These are phyloP conservation scores for Wiebesia pumilae DNA, from an alignment of 1,140 invertebrate species.

Conservation along the genomic window DNA sequence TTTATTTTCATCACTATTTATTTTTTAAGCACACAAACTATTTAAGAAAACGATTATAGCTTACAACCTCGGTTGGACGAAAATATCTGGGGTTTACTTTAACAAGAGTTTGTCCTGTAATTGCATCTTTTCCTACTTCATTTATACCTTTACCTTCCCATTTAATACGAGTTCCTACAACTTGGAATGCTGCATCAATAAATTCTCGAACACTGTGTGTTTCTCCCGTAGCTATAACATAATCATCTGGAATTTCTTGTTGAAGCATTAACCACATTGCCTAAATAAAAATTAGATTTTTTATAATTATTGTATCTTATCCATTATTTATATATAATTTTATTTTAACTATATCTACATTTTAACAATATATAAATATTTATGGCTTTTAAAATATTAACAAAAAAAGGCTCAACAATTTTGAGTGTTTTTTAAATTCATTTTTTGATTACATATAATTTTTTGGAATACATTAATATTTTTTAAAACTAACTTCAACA, in stretches of 20 bases:
- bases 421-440: background rate
- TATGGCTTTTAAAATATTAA: too few relatives aligned
- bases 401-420: too few relatives aligned
- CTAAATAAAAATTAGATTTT: conserved; percentile 73
- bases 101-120: conserved; percentile 87
- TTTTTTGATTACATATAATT: background rate
- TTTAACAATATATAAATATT: too few relatives aligned
- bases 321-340: background rate
- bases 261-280: conserved; percentile 99
- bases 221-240: conserved; percentile 97
- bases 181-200: conserved; percentile 92
- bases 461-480: conserved; percentile 10
- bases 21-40: background rate
- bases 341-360: too few relatives aligned
- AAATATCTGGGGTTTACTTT: conserved; percentile 97
- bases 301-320: background rate
- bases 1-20: background rate
- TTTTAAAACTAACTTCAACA: conserved; percentile 84
- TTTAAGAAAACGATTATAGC: conserved; percentile 67
- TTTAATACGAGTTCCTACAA: conserved; percentile 82
- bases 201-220: conserved; percentile 97
- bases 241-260: conserved; percentile 93
- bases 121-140: conserved; percentile 92
- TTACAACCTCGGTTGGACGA: conserved; percentile 97
- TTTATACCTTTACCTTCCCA: conserved; percentile 92